These are phyloP conservation scores for Caenorhabditis parvicauda DNA, from an alignment of 2,888 invertebrate species.

Conservation along the genomic window DNA sequence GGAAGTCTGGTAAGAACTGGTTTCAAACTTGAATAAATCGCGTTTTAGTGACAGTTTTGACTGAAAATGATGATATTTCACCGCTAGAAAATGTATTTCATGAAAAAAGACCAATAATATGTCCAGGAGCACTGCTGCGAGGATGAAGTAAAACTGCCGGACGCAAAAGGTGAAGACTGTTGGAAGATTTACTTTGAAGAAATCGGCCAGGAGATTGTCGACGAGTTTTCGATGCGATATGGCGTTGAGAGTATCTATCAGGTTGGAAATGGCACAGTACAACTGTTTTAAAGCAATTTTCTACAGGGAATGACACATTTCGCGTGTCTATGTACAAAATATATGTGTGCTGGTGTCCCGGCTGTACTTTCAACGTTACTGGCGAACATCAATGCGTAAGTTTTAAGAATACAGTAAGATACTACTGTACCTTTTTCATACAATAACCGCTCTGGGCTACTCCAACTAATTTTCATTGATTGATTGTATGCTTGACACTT, in stretches of 20 bases:
- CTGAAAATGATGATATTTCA: too few relatives aligned
- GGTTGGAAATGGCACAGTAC: slow-evolving; percentile 25
- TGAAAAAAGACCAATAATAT: neutral
- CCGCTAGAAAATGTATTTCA: neutral
- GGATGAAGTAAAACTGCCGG: slow-evolving; percentile 54
- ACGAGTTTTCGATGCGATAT: slow-evolving; percentile 99
- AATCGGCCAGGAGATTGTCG: slow-evolving; percentile 94
- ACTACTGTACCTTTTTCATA: too few relatives aligned
- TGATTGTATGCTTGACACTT: too few relatives aligned
- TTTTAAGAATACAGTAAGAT: slow-evolving; percentile 6
- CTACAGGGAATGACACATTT: slow-evolving; percentile 92
- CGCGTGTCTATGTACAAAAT: slow-evolving; percentile 95
- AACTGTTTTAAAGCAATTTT: neutral
- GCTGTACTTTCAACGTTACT: slow-evolving; percentile 97
- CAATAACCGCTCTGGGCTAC: too few relatives aligned
- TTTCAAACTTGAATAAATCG: too few relatives aligned
- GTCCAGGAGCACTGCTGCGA: slow-evolving; percentile 48
- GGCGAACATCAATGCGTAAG: slow-evolving; percentile 94
- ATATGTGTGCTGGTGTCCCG: slow-evolving; percentile 65
- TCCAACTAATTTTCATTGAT: too few relatives aligned
- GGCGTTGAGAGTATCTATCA: slow-evolving; percentile 99
- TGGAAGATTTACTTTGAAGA: slow-evolving; percentile 85
- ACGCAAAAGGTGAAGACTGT: slow-evolving; percentile 41
- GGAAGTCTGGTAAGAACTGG: too few relatives aligned
- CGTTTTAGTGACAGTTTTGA: too few relatives aligned